Percentiles rank a stretch among this genome's conserved stretches.
Evolutionary conservation across 2,113 vertebrate genomes (phyloP).

Genomic region (Callithrix jacchus): DNA sequence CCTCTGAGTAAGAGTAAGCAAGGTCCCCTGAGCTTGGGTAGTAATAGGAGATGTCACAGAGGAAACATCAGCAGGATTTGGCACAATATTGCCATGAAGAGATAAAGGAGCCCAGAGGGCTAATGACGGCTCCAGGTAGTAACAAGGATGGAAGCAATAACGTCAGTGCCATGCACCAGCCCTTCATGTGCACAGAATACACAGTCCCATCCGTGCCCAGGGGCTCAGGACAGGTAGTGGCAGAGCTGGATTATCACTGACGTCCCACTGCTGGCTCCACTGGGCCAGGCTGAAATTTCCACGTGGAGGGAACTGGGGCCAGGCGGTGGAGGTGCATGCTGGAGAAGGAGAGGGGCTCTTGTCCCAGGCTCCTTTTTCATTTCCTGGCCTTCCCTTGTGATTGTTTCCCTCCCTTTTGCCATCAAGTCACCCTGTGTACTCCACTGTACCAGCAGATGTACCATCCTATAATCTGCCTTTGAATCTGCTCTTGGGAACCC

Average conservation of each 20-base stretch:
- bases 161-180: not conserved
- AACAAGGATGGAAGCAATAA: no score
- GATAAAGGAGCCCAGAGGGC: not conserved
- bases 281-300: not conserved
- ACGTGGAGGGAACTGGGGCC: no score
- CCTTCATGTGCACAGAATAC: not conserved
- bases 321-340: rapidly evolving
- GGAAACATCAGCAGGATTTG: not conserved
- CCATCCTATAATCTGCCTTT: not conserved
- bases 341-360: rapidly evolving
- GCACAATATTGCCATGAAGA: not conserved
- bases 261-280: not conserved
- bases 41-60: not conserved
- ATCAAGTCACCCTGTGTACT: not conserved
- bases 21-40: not conserved
- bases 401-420: no score
- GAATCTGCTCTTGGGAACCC: not conserved
- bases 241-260: not conserved
- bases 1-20: not conserved
- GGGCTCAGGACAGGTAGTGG: not conserved
- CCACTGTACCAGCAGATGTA: not conserved
- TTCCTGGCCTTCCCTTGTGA: no score
- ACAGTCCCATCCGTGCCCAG: not conserved
- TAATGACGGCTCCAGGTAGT: no score
- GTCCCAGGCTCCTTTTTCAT: not conserved